Conservation (phyloP, 2,888 invertebrate species). For the Drosophila longiperda region DNA sequence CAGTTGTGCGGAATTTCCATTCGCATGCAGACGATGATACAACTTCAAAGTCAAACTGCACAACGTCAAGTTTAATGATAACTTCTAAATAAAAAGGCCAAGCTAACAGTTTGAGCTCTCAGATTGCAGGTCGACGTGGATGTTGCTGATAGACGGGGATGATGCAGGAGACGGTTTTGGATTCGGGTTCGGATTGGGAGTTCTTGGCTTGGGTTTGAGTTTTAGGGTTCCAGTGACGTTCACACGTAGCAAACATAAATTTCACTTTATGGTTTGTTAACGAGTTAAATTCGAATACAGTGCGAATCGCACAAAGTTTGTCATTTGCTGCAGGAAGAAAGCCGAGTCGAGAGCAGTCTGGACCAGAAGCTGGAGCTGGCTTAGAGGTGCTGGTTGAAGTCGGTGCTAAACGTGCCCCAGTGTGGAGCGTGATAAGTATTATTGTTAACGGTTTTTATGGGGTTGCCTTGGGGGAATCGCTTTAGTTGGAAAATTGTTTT, state of each 20-base stretch:
- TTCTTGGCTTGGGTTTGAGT: background rate
- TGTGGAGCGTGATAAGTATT: conserved; percentile 75
- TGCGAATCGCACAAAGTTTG: conserved; percentile 69
- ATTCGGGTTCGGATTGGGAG: background rate
- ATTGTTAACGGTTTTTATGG: conserved; percentile 67
- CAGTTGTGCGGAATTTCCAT: background rate
- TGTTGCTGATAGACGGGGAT: background rate
- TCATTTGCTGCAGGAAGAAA: conserved; percentile 62
- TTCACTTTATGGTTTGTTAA: conserved; percentile 78
- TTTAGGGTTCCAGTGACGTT: conserved; percentile 41
- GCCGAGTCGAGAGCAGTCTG: conserved; percentile 1
- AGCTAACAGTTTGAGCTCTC: conserved; percentile 51
- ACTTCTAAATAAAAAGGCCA: conserved; percentile 63
- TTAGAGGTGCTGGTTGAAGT: background rate
- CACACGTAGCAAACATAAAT: conserved; percentile 74
- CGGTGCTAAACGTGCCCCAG: conserved; percentile 58
- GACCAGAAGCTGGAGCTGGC: background rate
- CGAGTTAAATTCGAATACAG: conserved; percentile 77
- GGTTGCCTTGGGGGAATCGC: conserved; percentile 36
- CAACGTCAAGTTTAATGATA: conserved; percentile 67
- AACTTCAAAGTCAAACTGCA: conserved; percentile 64
- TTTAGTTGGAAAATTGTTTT: conserved; percentile 39
- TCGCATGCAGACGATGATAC: conserved; percentile 41
- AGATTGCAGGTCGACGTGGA: conserved; percentile 39
- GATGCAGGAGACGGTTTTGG: background rate